Conservation (phyloP, 2,888 invertebrate genomes). For the Plemyria rubiginata region DNA sequence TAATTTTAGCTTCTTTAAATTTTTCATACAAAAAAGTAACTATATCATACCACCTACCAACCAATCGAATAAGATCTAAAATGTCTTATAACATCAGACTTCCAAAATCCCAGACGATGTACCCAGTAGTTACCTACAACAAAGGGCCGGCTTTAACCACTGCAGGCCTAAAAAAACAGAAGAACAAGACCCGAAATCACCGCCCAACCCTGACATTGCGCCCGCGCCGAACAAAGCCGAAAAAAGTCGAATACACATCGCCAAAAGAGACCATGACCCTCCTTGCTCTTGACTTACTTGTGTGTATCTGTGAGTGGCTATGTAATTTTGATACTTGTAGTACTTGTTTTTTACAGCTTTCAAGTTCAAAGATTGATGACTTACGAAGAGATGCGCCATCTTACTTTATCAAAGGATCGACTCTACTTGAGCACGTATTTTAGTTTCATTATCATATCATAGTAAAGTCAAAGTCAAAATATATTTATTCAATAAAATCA, state of each 20-base stretch:
- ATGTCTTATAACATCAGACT: not conserved
- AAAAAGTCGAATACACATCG: conserved; percentile 45
- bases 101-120: conserved; percentile 15
- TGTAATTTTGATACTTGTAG: conserved; percentile 68
- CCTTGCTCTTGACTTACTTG: conserved; percentile 65
- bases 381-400: conserved; percentile 6
- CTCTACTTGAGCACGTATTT: not conserved
- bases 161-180: conserved; percentile 36
- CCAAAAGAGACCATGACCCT: conserved; percentile 76
- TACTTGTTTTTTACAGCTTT: conserved; percentile 42
- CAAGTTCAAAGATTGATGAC: conserved; percentile 61
- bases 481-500: no score
- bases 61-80: no score
- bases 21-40: no score
- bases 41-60: no score
- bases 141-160: conserved; percentile 39
- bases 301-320: conserved; percentile 54
- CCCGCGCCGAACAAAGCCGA: conserved; percentile 62
- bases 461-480: no score
- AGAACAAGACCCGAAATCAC: conserved; percentile 54
- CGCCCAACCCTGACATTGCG: conserved; percentile 62
- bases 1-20: no score
- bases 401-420: not conserved
- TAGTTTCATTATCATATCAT: no score
- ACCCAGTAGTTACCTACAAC: conserved; percentile 25